Evolutionary conservation across 2,888 invertebrate species (phyloP).

Genomic region (Phragmatobia fuliginosa): DNA sequence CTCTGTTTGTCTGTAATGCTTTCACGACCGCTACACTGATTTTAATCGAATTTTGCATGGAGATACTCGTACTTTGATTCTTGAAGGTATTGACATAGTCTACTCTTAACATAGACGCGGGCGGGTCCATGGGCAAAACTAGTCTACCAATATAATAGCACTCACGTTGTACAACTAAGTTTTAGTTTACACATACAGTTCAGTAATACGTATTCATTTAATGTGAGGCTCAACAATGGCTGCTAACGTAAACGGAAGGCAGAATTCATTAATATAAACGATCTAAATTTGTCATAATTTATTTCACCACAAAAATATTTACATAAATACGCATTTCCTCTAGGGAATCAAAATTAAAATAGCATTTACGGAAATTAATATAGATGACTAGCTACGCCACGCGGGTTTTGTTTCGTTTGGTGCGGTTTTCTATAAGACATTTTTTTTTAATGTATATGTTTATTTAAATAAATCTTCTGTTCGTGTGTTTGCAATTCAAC

Average conservation of each 20-base stretch:
- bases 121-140: no score
- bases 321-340: conserved; percentile 7
- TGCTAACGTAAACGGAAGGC: conserved; percentile 55
- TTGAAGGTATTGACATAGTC: no score
- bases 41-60: no score
- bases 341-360: conserved; percentile 15
- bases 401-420: no score
- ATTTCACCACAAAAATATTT: conserved; percentile 24
- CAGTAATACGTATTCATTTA: conserved; percentile 45
- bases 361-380: conserved; percentile 21
- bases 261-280: conserved; percentile 39
- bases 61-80: no score
- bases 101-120: no score
- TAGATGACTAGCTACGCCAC: not conserved
- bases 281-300: conserved; percentile 30
- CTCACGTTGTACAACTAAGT: conserved; percentile 7
- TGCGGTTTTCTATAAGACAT: no score
- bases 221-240: conserved; percentile 55
- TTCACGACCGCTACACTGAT: no score
- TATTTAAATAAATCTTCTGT: no score
- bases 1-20: no score
- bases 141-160: not conserved
- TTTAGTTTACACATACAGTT: conserved; percentile 15
- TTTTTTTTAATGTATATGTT: no score
- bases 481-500: no score